Evolutionary conservation across 2,113 vertebrate genomes (phyloP), one percentile per base, ranked within the genome.

Genomic region (Corythornis vintsioides): DNA sequence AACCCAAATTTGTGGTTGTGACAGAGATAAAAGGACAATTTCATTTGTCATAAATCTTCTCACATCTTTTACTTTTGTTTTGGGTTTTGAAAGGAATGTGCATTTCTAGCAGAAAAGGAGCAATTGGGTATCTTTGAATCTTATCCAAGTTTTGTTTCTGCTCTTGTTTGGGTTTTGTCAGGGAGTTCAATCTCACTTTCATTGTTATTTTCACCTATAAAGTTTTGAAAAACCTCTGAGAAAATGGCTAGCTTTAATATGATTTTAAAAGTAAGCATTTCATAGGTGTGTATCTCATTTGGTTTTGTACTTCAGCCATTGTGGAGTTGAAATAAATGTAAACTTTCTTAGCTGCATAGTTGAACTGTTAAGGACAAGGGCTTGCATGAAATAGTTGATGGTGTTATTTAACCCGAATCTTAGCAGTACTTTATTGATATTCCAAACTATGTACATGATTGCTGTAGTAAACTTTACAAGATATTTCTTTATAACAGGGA

Each of bases 61-160:
- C 57, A 21, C 21, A 18, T 59, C 24, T 72, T 67, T 75, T 66
- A 4, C 31, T 93, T 84, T 53, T 67, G 9, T 63, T 79, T 70
- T 26, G 61, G n/a, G 40, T 78, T 74, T 52, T 21, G 70, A 20
- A 57, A 63, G 60, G n/a, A 71, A 35, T 35, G 48, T 47, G 47
- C 33, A 8, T 75, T 93, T 86, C 66, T 64, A 19, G 42, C 38
- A 56, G 56, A 35, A 82, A 47, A 93, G 22, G 59, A 84, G 15
- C 28, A 22, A 2, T 52, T 0, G 0, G 26, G 29, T 47, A 72
- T 85, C 53, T 52, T 76, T 25, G 3, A 45, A 56, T 70, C 15
- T 38, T 40, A 4, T 12, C 80, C 7, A 10, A 15, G 33, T 55
- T 81, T 73, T 71, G 16, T 50, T 89, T 69, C 55, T 72, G 26